These are phyloP conservation scores for Actenoides hombroni DNA, from an alignment of 2,113 vertebrate species.

Conservation along the genomic window DNA sequence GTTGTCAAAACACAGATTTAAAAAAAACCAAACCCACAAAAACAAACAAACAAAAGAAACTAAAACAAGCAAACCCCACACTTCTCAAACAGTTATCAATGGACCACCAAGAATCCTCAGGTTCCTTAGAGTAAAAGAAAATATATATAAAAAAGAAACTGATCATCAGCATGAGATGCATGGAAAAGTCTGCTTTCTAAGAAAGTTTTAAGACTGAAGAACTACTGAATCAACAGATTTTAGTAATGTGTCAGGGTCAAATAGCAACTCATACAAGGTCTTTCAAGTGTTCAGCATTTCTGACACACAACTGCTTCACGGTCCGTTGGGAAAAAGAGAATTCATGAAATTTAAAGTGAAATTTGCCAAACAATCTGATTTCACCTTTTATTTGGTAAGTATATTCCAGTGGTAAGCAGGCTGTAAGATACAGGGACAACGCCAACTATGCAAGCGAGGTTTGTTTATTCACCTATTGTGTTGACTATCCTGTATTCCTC, in stretches of 20 bases:
- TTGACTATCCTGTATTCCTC: not conserved
- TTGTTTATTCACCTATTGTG: not conserved
- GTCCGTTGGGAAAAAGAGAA: not conserved
- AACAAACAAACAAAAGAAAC: too few species aligned
- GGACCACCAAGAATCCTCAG: not conserved
- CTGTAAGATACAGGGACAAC: not conserved
- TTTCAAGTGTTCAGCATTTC: not conserved
- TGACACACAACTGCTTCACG: fast-evolving
- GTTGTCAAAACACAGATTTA: not conserved
- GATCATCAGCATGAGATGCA: not conserved
- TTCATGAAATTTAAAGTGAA: not conserved
- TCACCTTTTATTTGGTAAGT: not conserved
- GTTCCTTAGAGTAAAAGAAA: not conserved
- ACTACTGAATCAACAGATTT: not conserved
- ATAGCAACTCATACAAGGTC: not conserved
- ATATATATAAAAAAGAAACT: not conserved
- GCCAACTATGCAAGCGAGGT: not conserved
- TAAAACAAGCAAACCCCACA: fast-evolving
- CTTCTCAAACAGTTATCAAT: not conserved
- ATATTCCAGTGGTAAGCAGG: not conserved
- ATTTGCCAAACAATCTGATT: not conserved
- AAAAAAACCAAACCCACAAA: not conserved
- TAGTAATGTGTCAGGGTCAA: not conserved
- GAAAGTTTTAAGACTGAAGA: not conserved
- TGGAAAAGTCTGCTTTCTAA: not conserved